Evolutionary conservation across 1,140 invertebrate genomes (phyloP), one percentile per base, ranked within the genome.

Genomic region (Ladona fulva): DNA sequence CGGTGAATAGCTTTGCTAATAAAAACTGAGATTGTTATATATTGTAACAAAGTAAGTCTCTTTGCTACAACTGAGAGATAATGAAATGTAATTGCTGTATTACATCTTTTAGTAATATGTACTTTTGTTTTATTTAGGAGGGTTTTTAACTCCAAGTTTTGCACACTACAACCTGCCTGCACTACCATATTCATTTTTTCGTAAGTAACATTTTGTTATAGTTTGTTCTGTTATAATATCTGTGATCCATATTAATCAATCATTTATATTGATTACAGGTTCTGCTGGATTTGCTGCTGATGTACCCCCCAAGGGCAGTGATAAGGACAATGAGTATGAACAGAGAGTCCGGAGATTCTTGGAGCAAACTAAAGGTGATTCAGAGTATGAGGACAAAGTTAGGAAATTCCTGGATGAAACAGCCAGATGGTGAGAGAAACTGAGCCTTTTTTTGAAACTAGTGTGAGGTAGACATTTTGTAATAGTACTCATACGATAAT

Each of bases 401-500:
- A 88, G 92, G 1, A 93, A 93, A 82, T 93, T 94, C 82, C 85
- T 95, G 74, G 92, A 93, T 80, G 93, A 94, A 81, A 92, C 92
- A 11, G 90, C 89, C 52, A 91, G 91, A 81, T 94, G 92, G 82
- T 84, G 79, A 82, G 78, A 79, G 24, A 29, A 16, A 25, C 14
- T 77, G 37, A 1, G 52, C 19, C 76, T 52, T 12, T 25, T 66
- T 80, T 16, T 66, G 5, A 24, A 74, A 22, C 24, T 22, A 8
- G 14, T 73, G 59, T 77, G n/a, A 29, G 24, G 10, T 37, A 74
- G n/a, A 24, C 19, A 74, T 7, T 24, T 7, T 25, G 52, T 14
- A 59, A 25, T 52, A 24, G 5, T 66, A 0, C 24, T 52, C 16
- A 77, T 25, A 76, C 5, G 6, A 19, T 24, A 42, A 22, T 10